Evolutionary conservation across 1,140 invertebrate genomes (phyloP), one percentile per base, ranked within the genome.

Genomic region (Listronotus oregonensis): DNA sequence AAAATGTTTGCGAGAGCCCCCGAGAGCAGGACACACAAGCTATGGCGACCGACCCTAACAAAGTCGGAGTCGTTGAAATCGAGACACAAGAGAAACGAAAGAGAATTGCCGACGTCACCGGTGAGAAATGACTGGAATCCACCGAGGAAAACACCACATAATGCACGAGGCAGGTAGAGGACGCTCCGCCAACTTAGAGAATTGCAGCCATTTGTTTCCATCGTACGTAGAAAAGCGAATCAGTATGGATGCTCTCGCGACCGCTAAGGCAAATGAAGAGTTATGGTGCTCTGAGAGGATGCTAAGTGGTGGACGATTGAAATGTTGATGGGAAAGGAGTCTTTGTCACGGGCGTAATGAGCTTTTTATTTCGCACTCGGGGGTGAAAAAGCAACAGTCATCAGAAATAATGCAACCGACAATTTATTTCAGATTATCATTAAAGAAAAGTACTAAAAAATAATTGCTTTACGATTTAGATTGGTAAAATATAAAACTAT

Each of bases 191-290:
- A 73, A 69, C 71, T 74, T 64, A 32, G 50, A 61, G 72, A 73
- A 76, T 76, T 73, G 75, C 65, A 55, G 64, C 67, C 75, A 76
- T 76, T 75, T 74, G 71, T 76, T 71, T 74, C 74, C 72, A 75
- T 76, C 75, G 64, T 55, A 67, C 47, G 69, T 51, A 61, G 50
- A 51, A 58, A 54, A 64, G 18, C 62, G 69, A 75, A 72, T 75
- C 68, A 72, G 68, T 73, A 74, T 71, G 66, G 69, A 73, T 73
- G 69, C 66, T 47, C 43, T 21, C 32, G 43, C 21, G 66, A 27
- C 44, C 51, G 61, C 31, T 66, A 54, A 57, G 66, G 68, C 68
- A 76, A 76, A 76, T 76, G 73, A 76, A 76, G 75, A 76, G 68
- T 73, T 74, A 76, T 76, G 71, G 72, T 71, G 62, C 56, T 70